phyloP scores from a whole-genome alignment of 1,140 invertebrate genomes.

The Drosophila littoralis region DNA sequence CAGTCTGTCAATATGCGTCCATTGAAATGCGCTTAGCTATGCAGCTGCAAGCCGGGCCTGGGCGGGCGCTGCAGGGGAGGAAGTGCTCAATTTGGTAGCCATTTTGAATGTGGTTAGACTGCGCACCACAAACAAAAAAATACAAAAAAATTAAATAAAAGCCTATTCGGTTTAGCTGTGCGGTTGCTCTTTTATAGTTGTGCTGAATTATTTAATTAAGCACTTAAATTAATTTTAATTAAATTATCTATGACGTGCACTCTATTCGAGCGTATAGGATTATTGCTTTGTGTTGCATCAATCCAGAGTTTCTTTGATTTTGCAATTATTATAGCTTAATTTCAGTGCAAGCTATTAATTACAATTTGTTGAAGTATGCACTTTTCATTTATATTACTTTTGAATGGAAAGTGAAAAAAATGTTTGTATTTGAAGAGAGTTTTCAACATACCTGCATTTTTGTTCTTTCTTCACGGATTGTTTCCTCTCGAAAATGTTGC shows the following conservation, averaged over 20 bases:
- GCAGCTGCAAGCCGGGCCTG: slow-evolving; percentile 23
- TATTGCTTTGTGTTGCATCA: slow-evolving; percentile 1
- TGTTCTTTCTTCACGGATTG: no score
- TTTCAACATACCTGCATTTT: no score
- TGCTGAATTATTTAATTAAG: slow-evolving; percentile 23
- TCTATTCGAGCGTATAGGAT: not conserved
- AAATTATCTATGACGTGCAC: slow-evolving; percentile 24
- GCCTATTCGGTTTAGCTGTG: slow-evolving; percentile 22
- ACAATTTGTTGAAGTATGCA: no score
- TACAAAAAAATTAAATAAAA: slow-evolving; percentile 2
- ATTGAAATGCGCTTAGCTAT: slow-evolving; percentile 72
- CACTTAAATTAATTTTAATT: slow-evolving; percentile 24
- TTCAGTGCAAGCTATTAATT: no score
- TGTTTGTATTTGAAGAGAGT: no score
- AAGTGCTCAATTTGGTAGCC: slow-evolving; percentile 36
- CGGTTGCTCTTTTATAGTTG: not conserved
- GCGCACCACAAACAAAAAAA: slow-evolving; percentile 4
- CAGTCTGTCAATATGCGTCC: slow-evolving; percentile 66
- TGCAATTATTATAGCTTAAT: not conserved
- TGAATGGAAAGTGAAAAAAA: no score
- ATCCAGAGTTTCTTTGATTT: not conserved
- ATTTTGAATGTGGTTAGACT: slow-evolving; percentile 56
- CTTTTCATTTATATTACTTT: no score
- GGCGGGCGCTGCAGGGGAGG: not conserved
- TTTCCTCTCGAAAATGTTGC: no score